Percentiles rank a stretch among this genome's conserved stretches.
Evolutionary conservation across 2,888 invertebrate species (phyloP).

Genomic region (Charanyca ferruginea): DNA sequence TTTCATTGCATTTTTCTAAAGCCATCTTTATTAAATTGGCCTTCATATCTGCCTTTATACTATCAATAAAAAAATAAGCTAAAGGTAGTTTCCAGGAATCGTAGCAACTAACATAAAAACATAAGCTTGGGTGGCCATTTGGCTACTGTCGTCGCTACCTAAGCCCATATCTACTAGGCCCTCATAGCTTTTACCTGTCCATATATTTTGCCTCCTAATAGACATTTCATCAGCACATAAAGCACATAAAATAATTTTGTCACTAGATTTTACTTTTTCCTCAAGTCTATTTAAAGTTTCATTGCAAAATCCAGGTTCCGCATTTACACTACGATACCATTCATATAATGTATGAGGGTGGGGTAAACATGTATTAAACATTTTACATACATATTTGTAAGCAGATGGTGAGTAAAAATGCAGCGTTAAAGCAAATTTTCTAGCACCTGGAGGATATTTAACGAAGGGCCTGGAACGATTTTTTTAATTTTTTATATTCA

Average conservation of each 20-base stretch:
- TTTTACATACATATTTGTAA: slow-evolving; percentile 15
- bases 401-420: slow-evolving; percentile 38
- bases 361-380: slow-evolving; percentile 35
- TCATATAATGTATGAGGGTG: slow-evolving; percentile 34
- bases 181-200: slow-evolving; percentile 49
- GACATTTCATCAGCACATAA: slow-evolving; percentile 56
- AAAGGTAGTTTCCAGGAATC: slow-evolving; percentile 43
- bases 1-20: slow-evolving; percentile 31
- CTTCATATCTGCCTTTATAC: neutral
- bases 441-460: slow-evolving; percentile 9
- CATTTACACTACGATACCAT: slow-evolving; percentile 39
- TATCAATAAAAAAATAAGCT: slow-evolving; percentile 39
- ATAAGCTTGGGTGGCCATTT: slow-evolving; percentile 51
- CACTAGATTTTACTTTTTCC: slow-evolving; percentile 34
- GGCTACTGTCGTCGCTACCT: slow-evolving; percentile 29
- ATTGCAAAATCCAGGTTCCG: slow-evolving; percentile 36
- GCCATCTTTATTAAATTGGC: slow-evolving; percentile 36
- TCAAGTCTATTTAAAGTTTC: slow-evolving; percentile 21
- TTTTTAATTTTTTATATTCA: slow-evolving; percentile 9
- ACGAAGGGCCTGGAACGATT: neutral
- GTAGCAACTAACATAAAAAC: slow-evolving; percentile 50
- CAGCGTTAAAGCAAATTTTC: slow-evolving; percentile 43
- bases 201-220: slow-evolving; percentile 54
- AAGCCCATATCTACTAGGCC: slow-evolving; percentile 47
- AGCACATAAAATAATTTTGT: slow-evolving; percentile 34